Evolutionary conservation across 2,113 vertebrate species (phyloP).

Genomic region (Podarcis muralis): DNA sequence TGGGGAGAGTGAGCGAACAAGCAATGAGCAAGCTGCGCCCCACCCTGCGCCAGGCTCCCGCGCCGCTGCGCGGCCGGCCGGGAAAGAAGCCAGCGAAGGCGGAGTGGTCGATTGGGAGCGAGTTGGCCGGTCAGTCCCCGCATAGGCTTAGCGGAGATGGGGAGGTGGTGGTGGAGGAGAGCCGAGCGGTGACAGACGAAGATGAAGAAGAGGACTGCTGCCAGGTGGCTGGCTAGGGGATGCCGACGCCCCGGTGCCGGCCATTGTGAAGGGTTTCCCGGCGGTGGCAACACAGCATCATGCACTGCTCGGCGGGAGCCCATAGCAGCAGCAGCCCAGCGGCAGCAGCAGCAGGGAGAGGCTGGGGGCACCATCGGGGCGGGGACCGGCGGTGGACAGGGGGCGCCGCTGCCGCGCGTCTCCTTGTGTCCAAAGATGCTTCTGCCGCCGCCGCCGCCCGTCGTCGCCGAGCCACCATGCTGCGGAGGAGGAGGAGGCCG

Average conservation of each 20-base stretch:
- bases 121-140: neutral
- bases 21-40: neutral
- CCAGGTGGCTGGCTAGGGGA: neutral
- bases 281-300: conserved; percentile 53
- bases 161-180: neutral
- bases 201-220: neutral
- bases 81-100: conserved; percentile 64
- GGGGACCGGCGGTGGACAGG: neutral
- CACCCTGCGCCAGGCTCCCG: conserved; percentile 55
- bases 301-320: conserved; percentile 51
- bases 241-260: conserved; percentile 23
- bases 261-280: conserved; percentile 55
- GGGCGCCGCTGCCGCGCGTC: conserved; percentile 24
- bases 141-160: neutral
- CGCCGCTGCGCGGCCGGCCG: conserved; percentile 26
- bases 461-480: conserved; percentile 55
- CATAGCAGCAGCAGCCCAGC: conserved; percentile 45
- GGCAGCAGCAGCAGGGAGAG: neutral
- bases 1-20: neutral
- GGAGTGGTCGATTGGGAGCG: conserved; percentile 49
- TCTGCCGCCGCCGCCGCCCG: conserved; percentile 2
- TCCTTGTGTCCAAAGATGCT: conserved; percentile 33
- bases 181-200: conserved; percentile 39
- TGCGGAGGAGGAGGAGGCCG: conserved; percentile 55
- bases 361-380: neutral